Percentiles rank a stretch among this genome's conserved stretches.
Conservation (phyloP, 53 echinoderm and acorn worm genomes). For the Antedon mediterranea region DNA sequence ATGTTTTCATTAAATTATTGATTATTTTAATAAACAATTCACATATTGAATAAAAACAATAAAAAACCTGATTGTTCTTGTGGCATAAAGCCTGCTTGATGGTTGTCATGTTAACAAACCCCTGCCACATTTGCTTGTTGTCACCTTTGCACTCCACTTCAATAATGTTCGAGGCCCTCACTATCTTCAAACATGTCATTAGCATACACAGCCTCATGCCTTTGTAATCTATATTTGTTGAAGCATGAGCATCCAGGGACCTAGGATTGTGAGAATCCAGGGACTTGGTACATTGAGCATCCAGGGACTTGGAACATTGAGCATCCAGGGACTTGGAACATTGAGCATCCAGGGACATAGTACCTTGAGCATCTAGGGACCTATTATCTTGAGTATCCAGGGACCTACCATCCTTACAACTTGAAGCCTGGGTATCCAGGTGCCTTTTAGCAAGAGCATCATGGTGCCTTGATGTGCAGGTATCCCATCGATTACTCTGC, state of each 20-base stretch:
- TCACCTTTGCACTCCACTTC: not conserved
- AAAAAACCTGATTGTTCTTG: constrained; percentile 45
- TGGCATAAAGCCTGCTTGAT: constrained; percentile 63
- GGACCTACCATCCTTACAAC: no score
- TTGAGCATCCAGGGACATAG: not conserved
- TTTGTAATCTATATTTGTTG: not conserved
- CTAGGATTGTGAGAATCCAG: not conserved
- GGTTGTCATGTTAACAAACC: constrained; percentile 36
- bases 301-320: not conserved
- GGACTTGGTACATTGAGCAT: not conserved
- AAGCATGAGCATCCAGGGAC: not conserved
- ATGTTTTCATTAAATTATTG: no score
- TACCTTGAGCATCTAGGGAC: not conserved
- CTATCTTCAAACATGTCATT: constrained; percentile 68
- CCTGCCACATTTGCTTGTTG: constrained; percentile 44
- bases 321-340: not conserved
- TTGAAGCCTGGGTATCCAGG: no score
- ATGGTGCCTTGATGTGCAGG: no score
- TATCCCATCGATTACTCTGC: not conserved
- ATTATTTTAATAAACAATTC: not conserved
- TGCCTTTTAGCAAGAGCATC: no score
- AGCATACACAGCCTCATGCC: constrained; percentile 38
- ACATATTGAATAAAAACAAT: not conserved
- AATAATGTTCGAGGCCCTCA: constrained; percentile 17
- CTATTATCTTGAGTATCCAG: no score